phyloP scores from a whole-genome alignment of 2,888 invertebrate genomes.

The Arrhopalites spinosus region DNA sequence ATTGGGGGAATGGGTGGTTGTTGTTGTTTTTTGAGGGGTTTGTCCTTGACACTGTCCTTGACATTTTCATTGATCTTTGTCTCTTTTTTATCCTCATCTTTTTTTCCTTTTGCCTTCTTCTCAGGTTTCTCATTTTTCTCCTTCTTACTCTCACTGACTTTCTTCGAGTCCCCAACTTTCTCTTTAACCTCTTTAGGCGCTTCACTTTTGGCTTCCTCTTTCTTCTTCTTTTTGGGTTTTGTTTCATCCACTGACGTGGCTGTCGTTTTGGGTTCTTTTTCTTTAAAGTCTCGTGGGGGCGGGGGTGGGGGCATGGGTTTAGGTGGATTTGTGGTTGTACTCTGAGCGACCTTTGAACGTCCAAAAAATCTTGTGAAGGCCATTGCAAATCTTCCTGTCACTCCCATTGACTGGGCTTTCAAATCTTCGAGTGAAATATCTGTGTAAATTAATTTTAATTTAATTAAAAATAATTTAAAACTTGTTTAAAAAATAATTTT shows the following conservation, averaged over 20 bases:
- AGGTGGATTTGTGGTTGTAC: background rate
- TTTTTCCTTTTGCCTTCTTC: constrained; percentile 29
- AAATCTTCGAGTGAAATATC: constrained; percentile 55
- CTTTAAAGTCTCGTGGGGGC: background rate
- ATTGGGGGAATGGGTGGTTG: background rate
- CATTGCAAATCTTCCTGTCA: constrained; percentile 47
- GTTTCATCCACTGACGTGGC: constrained; percentile 10
- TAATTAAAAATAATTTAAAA: background rate
- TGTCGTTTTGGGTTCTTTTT: constrained; percentile 12
- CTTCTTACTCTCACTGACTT: constrained; percentile 28
- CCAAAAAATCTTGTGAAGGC: constrained; percentile 48
- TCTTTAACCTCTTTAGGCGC: background rate
- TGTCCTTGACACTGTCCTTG: constrained; percentile 30
- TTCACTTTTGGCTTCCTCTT: constrained; percentile 20
- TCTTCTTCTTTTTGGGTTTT: constrained; percentile 30
- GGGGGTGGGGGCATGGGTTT: background rate
- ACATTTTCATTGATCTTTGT: constrained; percentile 33
- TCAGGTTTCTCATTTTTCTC: constrained; percentile 31
- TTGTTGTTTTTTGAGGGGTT: background rate
- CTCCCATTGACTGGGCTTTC: constrained; percentile 49
- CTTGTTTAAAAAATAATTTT: background rate
- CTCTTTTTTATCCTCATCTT: constrained; percentile 32
- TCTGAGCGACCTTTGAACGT: constrained; percentile 38
- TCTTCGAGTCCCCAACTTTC: background rate
- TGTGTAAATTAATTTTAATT: constrained; percentile 5